Percentiles rank a stretch among this genome's conserved stretches.
phyloP scores from a whole-genome alignment of 1,140 invertebrate genomes.

The Drosophila repletoides region DNA sequence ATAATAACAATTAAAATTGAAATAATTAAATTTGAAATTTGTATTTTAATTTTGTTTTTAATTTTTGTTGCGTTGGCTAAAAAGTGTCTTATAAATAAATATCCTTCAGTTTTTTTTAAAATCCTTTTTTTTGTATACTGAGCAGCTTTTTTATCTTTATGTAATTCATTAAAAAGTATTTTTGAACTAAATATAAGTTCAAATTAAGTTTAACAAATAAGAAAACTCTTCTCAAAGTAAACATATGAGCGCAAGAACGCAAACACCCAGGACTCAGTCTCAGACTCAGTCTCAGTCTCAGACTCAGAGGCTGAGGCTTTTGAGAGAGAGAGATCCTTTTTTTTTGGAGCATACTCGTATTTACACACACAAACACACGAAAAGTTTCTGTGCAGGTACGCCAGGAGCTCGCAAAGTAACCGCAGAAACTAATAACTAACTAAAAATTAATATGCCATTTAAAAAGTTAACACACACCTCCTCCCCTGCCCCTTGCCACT shows the following conservation, averaged over 20 bases:
- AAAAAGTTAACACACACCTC: conserved; percentile 70
- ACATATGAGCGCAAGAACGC: conserved; percentile 16
- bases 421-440: conserved; percentile 34
- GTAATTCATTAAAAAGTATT: conserved; percentile 13
- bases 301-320: conserved; percentile 3
- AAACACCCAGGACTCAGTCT: background rate
- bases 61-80: too few species aligned
- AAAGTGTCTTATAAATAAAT: too few species aligned
- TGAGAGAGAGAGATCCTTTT: too few species aligned
- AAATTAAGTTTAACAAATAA: conserved; percentile 12
- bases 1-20: too few species aligned
- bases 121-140: background rate
- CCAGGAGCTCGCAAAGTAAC: conserved; percentile 5
- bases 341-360: background rate
- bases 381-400: conserved; percentile 12
- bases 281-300: background rate
- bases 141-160: too few species aligned
- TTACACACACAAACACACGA: background rate
- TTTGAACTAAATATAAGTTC: conserved; percentile 3
- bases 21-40: too few species aligned
- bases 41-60: too few species aligned
- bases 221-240: conserved; percentile 29
- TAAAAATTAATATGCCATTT: conserved; percentile 71
- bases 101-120: too few species aligned
- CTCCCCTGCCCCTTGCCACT: conserved; percentile 12